Evolutionary conservation across 2,888 invertebrate species (phyloP), one percentile per base, ranked within the genome.

Genomic region (Eristalis arbustorum): DNA sequence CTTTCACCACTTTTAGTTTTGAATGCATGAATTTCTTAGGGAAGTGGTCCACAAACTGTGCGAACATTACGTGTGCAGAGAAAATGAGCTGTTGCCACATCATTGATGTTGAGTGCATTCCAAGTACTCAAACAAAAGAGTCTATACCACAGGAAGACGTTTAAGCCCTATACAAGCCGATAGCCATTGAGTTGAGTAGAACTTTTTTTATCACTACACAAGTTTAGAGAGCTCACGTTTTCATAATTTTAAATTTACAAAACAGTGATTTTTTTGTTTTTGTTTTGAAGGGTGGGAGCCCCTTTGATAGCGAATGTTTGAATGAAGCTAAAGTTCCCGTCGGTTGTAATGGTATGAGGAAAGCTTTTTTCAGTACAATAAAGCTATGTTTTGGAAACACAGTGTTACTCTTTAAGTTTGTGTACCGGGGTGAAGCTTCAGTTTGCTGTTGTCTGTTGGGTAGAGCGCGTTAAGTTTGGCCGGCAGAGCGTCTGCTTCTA

Each of bases 171-270:
- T 56, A 56, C 37, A 80, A 68, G 56, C 63, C 80, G 31, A 68
- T 64, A 71, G 64, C 64, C 74, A 83, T 83, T 83, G 83, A 87
- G 87, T 62, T 79, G 87, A 87, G 87, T 87, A 78, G 75, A 87
- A 87, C 83, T 72, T 49, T 31, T n/a, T 49, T 83, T 87, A 87
- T 79, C 87, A 82, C 85, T 83, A 68, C 57, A 87, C 83, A 83
- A 87, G 83, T 87, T 87, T 83, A 42, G 71, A 87, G 87, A 87
- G 78, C 87, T 87, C 87, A 87, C 87, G 87, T 87, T 87, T 83
- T 79, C 79, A 75, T 83, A 82, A 69, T 77, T 73, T 81, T 69
- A 73, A 71, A 84, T 85, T 72, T 73, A 77, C 69, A 81, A 64
- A 83, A 74, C 25, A 40, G 34, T 37, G 23, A 56, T 25, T 31